These are phyloP conservation scores for Acronicta aceris DNA, from an alignment of 2,888 invertebrate species.

Conservation along the genomic window DNA sequence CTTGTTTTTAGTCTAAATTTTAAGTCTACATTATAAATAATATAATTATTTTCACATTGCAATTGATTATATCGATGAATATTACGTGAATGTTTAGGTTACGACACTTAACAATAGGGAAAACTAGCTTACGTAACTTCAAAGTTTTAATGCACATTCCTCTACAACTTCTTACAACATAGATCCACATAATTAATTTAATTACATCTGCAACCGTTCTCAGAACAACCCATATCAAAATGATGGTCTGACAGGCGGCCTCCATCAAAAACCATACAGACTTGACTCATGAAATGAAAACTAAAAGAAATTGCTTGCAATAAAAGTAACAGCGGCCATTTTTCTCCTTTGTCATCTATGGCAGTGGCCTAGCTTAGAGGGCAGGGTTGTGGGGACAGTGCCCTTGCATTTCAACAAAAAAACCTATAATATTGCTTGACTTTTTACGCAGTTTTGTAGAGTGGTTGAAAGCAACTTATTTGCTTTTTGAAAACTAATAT, in stretches of 20 bases:
- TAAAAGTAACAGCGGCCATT: conserved; percentile 57
- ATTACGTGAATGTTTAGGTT: conserved; percentile 6
- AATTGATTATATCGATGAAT: neutral
- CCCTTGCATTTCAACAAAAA: conserved; percentile 10
- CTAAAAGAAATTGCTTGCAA: conserved; percentile 59
- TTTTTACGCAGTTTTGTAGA: conserved; percentile 7
- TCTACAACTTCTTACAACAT: conserved; percentile 19
- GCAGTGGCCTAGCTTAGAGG: conserved; percentile 24
- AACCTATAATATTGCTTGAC: neutral
- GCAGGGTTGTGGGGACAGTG: conserved; percentile 10
- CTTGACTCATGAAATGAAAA: conserved; percentile 49
- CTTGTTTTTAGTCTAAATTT: too few relatives aligned
- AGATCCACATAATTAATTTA: conserved; percentile 47
- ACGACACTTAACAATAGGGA: neutral
- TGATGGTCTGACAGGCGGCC: conserved; percentile 37
- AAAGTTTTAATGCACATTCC: conserved; percentile 9
- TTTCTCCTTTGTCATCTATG: conserved; percentile 60
- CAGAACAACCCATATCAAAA: conserved; percentile 51
- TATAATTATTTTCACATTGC: too few relatives aligned
- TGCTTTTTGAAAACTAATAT: neutral
- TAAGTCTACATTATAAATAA: too few relatives aligned
- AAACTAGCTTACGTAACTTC: neutral
- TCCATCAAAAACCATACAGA: conserved; percentile 49
- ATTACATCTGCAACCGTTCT: conserved; percentile 48
- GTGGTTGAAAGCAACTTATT: neutral